A percentile compares a stretch with the other conserved stretches of the same genome.
These are phyloP conservation scores for Picathartes gymnocephalus DNA, from an alignment of 2,113 vertebrate species.

Conservation along the genomic window DNA sequence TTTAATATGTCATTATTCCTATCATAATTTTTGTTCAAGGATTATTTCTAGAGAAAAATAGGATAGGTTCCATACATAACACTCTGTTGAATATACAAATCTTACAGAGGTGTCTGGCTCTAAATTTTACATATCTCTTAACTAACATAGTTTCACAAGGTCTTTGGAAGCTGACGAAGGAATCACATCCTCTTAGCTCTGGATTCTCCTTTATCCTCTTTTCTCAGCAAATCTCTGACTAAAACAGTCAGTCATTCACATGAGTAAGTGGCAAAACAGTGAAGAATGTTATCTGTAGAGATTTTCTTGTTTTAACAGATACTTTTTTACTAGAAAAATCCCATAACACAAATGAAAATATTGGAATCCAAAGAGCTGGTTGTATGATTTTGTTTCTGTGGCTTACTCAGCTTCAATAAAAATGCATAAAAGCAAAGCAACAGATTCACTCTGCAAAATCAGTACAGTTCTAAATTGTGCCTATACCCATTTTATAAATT, in stretches of 20 bases:
- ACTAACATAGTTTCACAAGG: neutral
- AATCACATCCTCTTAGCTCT: neutral
- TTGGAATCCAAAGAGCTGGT: neutral
- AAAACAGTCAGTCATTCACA: neutral
- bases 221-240: neutral
- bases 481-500: neutral
- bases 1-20: neutral
- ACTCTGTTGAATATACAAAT: neutral
- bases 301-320: neutral
- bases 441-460: neutral
- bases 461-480: neutral
- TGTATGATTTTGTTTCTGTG: neutral
- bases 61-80: fast-evolving
- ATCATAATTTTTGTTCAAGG: neutral
- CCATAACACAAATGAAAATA: neutral
- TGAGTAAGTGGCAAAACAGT: neutral
- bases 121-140: neutral
- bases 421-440: neutral
- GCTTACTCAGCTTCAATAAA: neutral
- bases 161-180: neutral
- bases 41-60: neutral
- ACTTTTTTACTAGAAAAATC: neutral
- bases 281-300: neutral
- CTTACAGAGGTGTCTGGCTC: neutral
- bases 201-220: neutral